phyloP scores from a whole-genome alignment of 2,797 vertebrate species.

The Lacerta viridis region DNA sequence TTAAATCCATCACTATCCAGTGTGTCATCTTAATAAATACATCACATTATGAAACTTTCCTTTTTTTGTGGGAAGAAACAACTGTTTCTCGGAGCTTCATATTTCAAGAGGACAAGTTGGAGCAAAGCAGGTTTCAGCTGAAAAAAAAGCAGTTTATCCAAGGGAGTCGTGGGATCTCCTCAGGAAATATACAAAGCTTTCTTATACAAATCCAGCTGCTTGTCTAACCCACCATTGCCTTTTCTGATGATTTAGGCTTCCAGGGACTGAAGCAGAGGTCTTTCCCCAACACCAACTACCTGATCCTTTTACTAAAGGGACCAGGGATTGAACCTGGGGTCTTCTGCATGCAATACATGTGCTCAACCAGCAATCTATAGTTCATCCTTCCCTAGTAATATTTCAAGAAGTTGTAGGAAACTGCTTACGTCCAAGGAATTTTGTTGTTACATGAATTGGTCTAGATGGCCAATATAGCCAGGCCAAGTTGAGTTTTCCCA shows the following conservation, averaged over 20 bases:
- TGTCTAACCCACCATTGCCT: not conserved
- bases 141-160: not conserved
- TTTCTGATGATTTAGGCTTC: not conserved
- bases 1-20: not conserved
- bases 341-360: not conserved
- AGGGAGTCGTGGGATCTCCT: not conserved
- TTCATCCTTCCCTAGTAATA: not conserved
- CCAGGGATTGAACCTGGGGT: not conserved
- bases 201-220: not conserved
- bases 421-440: not conserved
- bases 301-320: not conserved
- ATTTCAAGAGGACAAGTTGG: not conserved
- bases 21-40: not conserved
- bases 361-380: not conserved
- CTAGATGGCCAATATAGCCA: not conserved
- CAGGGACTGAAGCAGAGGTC: no score
- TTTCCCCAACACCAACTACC: not conserved
- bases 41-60: not conserved
- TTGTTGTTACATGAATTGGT: no score
- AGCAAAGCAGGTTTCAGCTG: not conserved
- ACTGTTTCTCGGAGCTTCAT: not conserved
- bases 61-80: slow-evolving; percentile 7
- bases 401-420: not conserved
- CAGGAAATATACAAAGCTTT: not conserved
- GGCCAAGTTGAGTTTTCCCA: not conserved